Evolutionary conservation across 2,113 vertebrate genomes (phyloP), one percentile per base, ranked within the genome.

Genomic region (Epinephelus moara): DNA sequence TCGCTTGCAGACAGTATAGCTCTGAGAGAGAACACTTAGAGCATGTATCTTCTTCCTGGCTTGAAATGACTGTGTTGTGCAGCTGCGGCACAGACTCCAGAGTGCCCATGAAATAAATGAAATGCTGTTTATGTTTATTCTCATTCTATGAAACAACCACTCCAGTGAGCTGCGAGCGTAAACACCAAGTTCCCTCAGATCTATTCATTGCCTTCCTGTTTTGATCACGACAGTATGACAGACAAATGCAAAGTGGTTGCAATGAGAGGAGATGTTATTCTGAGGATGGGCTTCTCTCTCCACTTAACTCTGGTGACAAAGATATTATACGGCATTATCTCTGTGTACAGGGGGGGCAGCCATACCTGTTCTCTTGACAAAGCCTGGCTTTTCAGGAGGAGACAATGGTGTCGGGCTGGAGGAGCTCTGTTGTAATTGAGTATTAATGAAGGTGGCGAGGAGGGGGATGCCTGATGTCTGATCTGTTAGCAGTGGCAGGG

Each of bases 401-500:
- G 80, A 93, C 89, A 93, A 89, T 90, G 74, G 80, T 91, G 88
- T 86, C 52, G 52, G 85, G 64, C 57, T 80, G 49, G 78, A 87
- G 77, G 71, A 91, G 84, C 83, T 45, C 75, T 71, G 76, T 80
- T 93, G 89, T 93, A 93, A 94, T 93, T 91, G 92, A 94, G 92
- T 91, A 95, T 95, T 94, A 94, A 95, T 94, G 89, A 92, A 89
- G 85, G 89, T 69, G 83, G 82, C n/a, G 25, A 56, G 60, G 57
- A 84, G 72, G 85, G 81, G 84, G 77, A 64, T 69, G 86, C 78
- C 79, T 89, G 80, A 85, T 89, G 91, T 93, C 89, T 93, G 91
- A 93, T 94, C 88, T 93, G 92, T 91, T 91, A 87, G 89, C 90
- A 73, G 81, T 86, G 78, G 87, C 86, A 82, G 86, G 91, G 75